Conservation (phyloP, 2,888 invertebrate species). For the Nomada fabriciana region DNA sequence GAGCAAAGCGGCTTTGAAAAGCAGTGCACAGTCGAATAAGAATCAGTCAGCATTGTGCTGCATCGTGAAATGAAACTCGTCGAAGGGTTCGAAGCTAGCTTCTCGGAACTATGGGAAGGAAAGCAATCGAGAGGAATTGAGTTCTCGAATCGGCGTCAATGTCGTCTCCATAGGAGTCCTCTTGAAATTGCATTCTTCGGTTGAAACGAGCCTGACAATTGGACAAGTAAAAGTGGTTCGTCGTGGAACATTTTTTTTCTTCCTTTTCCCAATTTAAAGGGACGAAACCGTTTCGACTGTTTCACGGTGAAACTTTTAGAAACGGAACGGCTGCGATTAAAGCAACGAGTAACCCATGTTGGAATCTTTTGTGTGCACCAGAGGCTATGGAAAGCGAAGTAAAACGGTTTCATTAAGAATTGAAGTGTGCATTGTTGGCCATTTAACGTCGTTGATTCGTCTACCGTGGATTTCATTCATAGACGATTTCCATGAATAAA, state of each 20-base stretch:
- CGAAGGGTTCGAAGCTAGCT: not conserved
- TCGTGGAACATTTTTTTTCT: not conserved
- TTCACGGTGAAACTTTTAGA: not conserved
- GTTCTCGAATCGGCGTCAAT: conserved; percentile 5
- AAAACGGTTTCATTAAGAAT: conserved; percentile 7
- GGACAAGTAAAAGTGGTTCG: not conserved
- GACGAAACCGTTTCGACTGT: not conserved
- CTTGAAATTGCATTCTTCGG: not conserved
- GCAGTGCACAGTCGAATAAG: too few species aligned
- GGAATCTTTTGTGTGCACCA: not conserved
- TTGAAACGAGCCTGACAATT: conserved; percentile 20
- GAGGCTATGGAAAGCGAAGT: not conserved
- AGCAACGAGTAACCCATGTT: too few species aligned
- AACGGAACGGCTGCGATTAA: not conserved
- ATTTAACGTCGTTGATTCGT: not conserved
- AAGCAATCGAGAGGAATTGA: not conserved
- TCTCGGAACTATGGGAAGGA: not conserved
- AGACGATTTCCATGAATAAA: not conserved
- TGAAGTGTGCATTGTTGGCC: not conserved
- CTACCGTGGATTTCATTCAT: not conserved
- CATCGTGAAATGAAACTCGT: not conserved
- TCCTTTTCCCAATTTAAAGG: not conserved
- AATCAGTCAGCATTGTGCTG: too few species aligned
- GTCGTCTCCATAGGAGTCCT: not conserved
- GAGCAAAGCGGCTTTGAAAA: too few species aligned